phyloP scores from a whole-genome alignment of 1,140 invertebrate species.

The Drosophila biarmipes region DNA sequence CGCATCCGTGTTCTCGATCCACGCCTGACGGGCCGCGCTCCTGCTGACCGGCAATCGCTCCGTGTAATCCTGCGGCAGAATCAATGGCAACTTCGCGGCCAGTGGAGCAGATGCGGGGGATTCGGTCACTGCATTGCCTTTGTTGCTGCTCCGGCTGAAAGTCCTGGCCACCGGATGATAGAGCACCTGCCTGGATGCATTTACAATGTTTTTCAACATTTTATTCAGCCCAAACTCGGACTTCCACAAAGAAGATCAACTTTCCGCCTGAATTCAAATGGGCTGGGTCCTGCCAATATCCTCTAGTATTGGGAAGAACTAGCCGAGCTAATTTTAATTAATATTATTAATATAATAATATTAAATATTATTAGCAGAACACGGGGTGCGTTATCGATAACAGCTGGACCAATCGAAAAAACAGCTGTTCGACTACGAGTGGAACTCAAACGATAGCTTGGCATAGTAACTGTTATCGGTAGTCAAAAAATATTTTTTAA shows the following conservation, averaged over 20 bases:
- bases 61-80: conserved; percentile 62
- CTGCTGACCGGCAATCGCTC: conserved; percentile 56
- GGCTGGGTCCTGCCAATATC: too few relatives aligned
- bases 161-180: conserved; percentile 57
- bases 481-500: conserved; percentile 60
- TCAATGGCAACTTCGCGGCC: conserved; percentile 31
- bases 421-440: too few relatives aligned
- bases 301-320: too few relatives aligned
- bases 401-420: too few relatives aligned
- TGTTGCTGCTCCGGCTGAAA: conserved; percentile 30
- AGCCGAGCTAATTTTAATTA: too few relatives aligned
- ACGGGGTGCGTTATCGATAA: too few relatives aligned
- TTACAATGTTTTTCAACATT: conserved; percentile 78
- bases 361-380: too few relatives aligned
- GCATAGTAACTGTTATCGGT: too few relatives aligned
- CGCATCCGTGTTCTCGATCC: conserved; percentile 95
- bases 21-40: conserved; percentile 89
- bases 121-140: conserved; percentile 6
- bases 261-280: too few relatives aligned
- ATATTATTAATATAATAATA: too few relatives aligned
- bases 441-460: too few relatives aligned
- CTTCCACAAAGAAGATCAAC: too few relatives aligned
- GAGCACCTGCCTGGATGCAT: conserved; percentile 63
- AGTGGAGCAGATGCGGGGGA: neutral
- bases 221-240: neutral